phyloP scores from a whole-genome alignment of 2,797 vertebrate species.

The Esox lucius region DNA sequence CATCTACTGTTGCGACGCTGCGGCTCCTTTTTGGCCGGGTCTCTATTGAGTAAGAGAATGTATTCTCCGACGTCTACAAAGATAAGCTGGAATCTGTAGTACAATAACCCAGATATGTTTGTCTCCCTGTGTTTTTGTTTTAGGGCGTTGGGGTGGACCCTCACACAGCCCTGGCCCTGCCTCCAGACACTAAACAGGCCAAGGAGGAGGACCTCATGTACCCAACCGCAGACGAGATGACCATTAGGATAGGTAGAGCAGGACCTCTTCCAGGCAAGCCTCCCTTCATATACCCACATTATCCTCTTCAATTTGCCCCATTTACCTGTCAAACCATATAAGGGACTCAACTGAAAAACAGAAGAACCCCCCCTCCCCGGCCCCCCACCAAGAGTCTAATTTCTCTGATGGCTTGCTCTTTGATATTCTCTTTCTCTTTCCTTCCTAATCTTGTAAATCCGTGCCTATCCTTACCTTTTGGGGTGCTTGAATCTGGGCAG shows the following conservation, averaged over 20 bases:
- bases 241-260: slow-evolving; percentile 95
- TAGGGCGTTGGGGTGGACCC: slow-evolving; percentile 82
- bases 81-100: neutral
- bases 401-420: slow-evolving; percentile 65
- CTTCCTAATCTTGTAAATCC: neutral
- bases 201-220: slow-evolving; percentile 71
- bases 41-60: neutral
- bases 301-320: neutral
- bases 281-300: slow-evolving; percentile 80
- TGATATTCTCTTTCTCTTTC: neutral
- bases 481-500: slow-evolving; percentile 11
- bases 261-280: slow-evolving; percentile 91
- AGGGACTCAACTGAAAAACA: neutral
- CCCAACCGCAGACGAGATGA: slow-evolving; percentile 73
- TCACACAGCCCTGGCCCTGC: slow-evolving; percentile 73
- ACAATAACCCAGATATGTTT: neutral
- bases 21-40: no score
- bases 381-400: slow-evolving; percentile 10
- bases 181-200: slow-evolving; percentile 59
- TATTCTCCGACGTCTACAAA: neutral
- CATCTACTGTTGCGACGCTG: no score
- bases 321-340: neutral
- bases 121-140: slow-evolving; percentile 19
- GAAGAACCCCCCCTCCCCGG: neutral
- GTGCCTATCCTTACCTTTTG: neutral